Evolutionary conservation across 2,888 invertebrate species (phyloP), one percentile per base, ranked within the genome.

Genomic region (Hypomecis atomaria): DNA sequence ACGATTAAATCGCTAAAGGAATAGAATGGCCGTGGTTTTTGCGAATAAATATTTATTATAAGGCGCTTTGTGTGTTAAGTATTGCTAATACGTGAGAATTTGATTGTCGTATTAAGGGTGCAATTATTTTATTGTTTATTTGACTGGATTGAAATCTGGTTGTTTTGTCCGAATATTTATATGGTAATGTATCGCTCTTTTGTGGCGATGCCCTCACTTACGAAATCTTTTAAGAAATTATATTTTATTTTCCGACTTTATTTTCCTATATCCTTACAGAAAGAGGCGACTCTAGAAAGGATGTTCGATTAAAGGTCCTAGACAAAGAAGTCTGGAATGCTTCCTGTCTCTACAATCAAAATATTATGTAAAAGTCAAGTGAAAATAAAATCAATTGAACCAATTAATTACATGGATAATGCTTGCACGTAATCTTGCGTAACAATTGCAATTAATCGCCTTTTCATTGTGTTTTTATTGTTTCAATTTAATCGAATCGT

Each of bases 1-100:
- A 78, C 87, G 87, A 90, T 90, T 90, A 88, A 89, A 88, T 85
- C 52, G 84, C 78, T 84, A 74, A 77, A 74, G 84, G 79, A 83
- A 85, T 85, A 78, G 77, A 81, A 82, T 83, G 71, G 84, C 81
- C 84, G 85, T 86, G 82, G 86, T 87, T 84, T 80, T 70, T 69
- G 48, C 23, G 48, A 52, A 58, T 59, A 65, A 58, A 61, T 60
- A 53, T 63, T 56, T 38, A 53, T 60, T 37, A 61, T 48, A 38
- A 58, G 45, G 44, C 50, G 53, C 62, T 67, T 61, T 56, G 56
- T 54, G 55, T 56, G 59, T 56, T 59, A 56, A 56, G 56, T 42
- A 56, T 36, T 36, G 49, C 38, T 13, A 49, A 37, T 9, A 37
- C 13, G 38, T 33, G 38, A 7, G 11, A 43, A 44, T 36, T 57